phyloP scores from a whole-genome alignment of 2,113 vertebrate species.

The Anhinga anhinga region DNA sequence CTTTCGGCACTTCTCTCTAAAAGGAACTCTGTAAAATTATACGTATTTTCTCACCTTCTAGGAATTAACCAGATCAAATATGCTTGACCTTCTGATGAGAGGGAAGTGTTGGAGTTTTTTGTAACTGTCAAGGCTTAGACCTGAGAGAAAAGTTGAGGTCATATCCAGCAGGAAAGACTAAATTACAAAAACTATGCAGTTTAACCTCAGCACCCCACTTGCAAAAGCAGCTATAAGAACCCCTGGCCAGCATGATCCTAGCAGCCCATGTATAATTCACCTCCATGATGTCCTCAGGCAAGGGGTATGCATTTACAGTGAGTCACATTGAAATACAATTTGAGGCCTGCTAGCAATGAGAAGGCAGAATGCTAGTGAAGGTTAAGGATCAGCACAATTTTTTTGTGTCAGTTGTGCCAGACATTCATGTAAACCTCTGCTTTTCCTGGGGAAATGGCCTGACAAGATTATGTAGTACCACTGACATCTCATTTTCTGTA shows the following conservation, averaged over 20 bases:
- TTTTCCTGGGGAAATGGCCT: not conserved
- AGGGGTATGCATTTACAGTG: constrained; percentile 28
- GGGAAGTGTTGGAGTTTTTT: not conserved
- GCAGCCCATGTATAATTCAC: not conserved
- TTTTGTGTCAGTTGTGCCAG: constrained; percentile 5
- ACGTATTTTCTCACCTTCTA: not conserved
- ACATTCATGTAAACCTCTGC: constrained; percentile 23
- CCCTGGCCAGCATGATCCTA: not conserved
- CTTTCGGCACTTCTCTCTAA: not conserved
- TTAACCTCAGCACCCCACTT: not conserved
- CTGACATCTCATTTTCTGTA: not conserved
- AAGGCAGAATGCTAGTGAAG: not conserved
- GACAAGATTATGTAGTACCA: constrained; percentile 25
- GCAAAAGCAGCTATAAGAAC: not conserved
- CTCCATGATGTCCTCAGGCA: not conserved
- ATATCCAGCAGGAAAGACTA: not conserved
- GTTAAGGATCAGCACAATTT: constrained; percentile 9
- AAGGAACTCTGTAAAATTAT: not conserved
- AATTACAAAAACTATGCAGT: not conserved
- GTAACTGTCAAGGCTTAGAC: not conserved
- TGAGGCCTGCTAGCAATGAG: constrained; percentile 29
- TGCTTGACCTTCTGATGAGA: not conserved
- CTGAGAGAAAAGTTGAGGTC: not conserved
- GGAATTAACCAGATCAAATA: not conserved
- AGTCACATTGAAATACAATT: constrained; percentile 15